Conservation (phyloP, 2,888 invertebrate species). For the Eremobia ochroleuca region DNA sequence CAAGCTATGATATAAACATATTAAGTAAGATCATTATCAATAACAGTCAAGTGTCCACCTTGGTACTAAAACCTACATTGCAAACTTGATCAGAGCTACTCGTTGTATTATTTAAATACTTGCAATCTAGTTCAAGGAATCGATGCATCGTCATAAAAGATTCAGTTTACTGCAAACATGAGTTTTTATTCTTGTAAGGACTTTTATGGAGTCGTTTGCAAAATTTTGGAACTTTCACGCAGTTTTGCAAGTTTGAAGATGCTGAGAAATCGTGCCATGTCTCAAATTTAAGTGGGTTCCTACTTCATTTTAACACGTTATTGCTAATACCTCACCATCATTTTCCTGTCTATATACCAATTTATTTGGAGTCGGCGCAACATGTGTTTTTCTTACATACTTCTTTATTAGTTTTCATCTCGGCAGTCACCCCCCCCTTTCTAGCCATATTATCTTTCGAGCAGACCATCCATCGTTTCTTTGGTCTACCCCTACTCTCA, state of each 20-base stretch:
- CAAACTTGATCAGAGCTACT: conserved; percentile 71
- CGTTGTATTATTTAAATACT: conserved; percentile 78
- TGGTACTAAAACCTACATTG: conserved; percentile 79
- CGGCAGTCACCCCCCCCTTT: neutral
- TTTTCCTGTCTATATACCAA: neutral
- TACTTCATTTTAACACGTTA: neutral
- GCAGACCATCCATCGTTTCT: neutral
- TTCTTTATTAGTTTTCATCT: neutral
- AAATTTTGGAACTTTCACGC: conserved; percentile 28
- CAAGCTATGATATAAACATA: conserved; percentile 49
- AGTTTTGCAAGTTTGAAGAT: conserved; percentile 20
- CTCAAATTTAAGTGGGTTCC: neutral
- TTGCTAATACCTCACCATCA: neutral
- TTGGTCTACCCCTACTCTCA: neutral
- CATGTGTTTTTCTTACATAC: neutral
- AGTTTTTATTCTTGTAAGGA: conserved; percentile 41
- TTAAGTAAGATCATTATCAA: conserved; percentile 54
- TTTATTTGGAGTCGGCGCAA: neutral
- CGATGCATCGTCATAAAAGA: conserved; percentile 54
- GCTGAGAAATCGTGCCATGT: neutral
- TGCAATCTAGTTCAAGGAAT: conserved; percentile 82
- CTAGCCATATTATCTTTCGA: neutral
- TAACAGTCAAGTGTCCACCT: conserved; percentile 70
- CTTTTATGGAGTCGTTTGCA: conserved; percentile 26
- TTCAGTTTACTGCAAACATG: conserved; percentile 48